These are phyloP conservation scores for Colletes latitarsis DNA, from an alignment of 1,140 invertebrate genomes.

Conservation along the genomic window DNA sequence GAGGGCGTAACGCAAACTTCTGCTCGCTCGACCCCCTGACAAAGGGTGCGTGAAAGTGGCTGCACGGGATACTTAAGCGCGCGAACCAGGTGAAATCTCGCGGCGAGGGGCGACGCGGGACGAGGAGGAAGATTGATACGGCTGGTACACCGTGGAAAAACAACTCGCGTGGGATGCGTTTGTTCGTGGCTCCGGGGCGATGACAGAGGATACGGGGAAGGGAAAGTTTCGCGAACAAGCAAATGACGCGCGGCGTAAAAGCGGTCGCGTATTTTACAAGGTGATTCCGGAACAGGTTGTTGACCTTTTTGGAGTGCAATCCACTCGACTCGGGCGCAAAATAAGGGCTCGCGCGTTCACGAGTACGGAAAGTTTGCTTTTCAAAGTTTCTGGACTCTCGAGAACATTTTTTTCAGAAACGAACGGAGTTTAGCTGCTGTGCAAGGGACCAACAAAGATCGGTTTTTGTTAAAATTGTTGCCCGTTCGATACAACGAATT, in stretches of 20 bases:
- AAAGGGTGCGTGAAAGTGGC: not conserved
- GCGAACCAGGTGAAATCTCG: constrained; percentile 23
- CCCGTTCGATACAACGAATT: too few relatives aligned
- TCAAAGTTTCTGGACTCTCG: not conserved
- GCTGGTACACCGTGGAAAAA: constrained; percentile 47
- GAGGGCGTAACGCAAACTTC: constrained; percentile 3
- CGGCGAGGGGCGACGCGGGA: not conserved
- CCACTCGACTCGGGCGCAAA: not conserved
- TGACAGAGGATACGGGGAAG: constrained; percentile 31
- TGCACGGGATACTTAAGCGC: constrained; percentile 1
- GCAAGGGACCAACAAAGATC: too few relatives aligned
- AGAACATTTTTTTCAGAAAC: not conserved
- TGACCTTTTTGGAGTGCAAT: not conserved
- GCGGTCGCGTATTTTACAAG: not conserved
- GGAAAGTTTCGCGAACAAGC: constrained; percentile 2
- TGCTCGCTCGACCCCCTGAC: not conserved
- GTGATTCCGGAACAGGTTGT: not conserved
- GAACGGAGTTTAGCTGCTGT: too few relatives aligned
- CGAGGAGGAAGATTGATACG: constrained; percentile 52
- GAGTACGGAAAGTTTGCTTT: not conserved
- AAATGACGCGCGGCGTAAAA: constrained; percentile 31
- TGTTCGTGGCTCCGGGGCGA: constrained; percentile 23
- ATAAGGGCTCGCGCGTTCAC: not conserved
- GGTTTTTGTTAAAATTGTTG: too few relatives aligned
- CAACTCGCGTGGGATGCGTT: constrained; percentile 56